Evolutionary conservation across 2,797 vertebrate genomes (phyloP), one percentile per base, ranked within the genome.

Genomic region (Acridotheres tristis): DNA sequence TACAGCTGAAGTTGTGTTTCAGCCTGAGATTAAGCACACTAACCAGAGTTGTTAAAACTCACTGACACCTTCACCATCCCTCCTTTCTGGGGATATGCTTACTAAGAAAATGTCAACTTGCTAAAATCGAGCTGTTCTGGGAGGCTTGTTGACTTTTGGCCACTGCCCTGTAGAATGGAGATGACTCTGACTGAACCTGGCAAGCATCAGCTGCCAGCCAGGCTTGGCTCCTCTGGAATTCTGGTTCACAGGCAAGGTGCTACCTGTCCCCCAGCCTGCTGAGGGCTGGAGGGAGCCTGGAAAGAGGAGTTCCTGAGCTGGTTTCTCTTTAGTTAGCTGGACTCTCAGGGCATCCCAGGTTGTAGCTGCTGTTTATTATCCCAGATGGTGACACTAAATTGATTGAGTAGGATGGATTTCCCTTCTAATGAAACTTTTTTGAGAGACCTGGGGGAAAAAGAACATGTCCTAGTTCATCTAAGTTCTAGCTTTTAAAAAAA

Each of bases 61-160:
- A 27, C 18, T 13, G 17, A 11, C 7, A 16, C 17, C 16, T 62
- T 72, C 30, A 32, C 21, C 26, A 20, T 65, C 16, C 67, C 27
- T 43, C 12, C 48, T 67, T 36, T 71, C 23, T 1, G 0, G 48
- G 26, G 27, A 2, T 30, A 16, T 0, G 0, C 42, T 71, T 82
- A n/a, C 19, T 32, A 62, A 74, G 21, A 54, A 89, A 72, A 65
- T 1, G 3, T 50, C 34, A 85, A 26, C 57, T 88, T 83, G 16
- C 38, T 63, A 88, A 75, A 94, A 78, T 4, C 0, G 0, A 85
- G 34, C 38, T 74, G 17, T 58, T 74, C 27, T 40, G 26, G 29
- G 34, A 79, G 11, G 11, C 40, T 59, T n/a, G 12, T 30, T 91
- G 85, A 36, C 34, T 88, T 89, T 16, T 80, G n/a, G 48, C 18